Conservation (phyloP, 2,797 vertebrate genomes). For the Lindbergichthys nudifrons region DNA sequence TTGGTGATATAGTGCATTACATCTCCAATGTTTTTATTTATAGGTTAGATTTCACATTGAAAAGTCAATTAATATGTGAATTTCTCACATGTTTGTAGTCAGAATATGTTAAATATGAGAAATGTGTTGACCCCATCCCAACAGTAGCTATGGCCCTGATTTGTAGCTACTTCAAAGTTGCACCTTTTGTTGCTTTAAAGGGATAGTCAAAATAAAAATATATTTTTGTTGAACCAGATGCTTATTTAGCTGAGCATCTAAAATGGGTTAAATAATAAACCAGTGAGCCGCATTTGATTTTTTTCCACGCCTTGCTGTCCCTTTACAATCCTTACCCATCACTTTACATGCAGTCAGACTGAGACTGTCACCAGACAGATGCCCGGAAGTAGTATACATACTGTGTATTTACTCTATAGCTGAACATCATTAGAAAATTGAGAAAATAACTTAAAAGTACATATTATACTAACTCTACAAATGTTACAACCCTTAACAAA, state of each 20-base stretch:
- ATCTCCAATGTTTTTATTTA: too few species aligned
- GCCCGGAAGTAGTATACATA: slow-evolving; percentile 52
- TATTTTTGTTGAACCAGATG: slow-evolving; percentile 1
- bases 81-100: neutral
- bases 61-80: neutral
- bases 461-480: slow-evolving; percentile 74
- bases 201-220: slow-evolving; percentile 10
- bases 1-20: too few species aligned
- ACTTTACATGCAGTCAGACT: slow-evolving; percentile 28
- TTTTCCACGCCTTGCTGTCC: slow-evolving; percentile 20
- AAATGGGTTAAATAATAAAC: slow-evolving; percentile 26
- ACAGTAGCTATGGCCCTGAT: neutral
- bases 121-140: neutral
- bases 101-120: neutral
- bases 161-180: slow-evolving; percentile 18
- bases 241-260: slow-evolving; percentile 10
- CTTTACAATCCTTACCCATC: slow-evolving; percentile 32
- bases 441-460: slow-evolving; percentile 84
- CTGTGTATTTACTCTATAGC: slow-evolving; percentile 67
- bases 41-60: neutral
- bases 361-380: slow-evolving; percentile 38
- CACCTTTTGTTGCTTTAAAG: slow-evolving; percentile 6
- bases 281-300: slow-evolving; percentile 2
- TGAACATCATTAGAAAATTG: slow-evolving; percentile 70
- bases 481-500: slow-evolving; percentile 79